phyloP scores from a whole-genome alignment of 2,888 invertebrate genomes.

The Platycnemis pennipes region DNA sequence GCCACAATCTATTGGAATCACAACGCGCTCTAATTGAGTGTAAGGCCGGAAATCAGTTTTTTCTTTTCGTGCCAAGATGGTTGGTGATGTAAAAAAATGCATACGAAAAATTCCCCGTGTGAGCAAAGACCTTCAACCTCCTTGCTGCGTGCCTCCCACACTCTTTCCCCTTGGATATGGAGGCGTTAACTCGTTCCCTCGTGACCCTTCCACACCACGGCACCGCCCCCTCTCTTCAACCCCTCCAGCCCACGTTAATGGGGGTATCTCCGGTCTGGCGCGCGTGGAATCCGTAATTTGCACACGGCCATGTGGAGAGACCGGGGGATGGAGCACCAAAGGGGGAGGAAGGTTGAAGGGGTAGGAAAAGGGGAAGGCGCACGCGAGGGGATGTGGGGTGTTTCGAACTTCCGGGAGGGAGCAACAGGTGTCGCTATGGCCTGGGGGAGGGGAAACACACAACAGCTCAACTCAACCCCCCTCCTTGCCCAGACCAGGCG shows the following conservation, averaged over 20 bases:
- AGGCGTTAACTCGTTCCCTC: too few relatives aligned
- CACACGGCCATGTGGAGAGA: neutral
- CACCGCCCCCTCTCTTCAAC: too few relatives aligned
- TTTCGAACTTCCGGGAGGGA: neutral
- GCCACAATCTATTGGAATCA: too few relatives aligned
- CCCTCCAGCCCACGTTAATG: neutral
- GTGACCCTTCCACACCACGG: too few relatives aligned
- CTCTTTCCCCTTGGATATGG: too few relatives aligned
- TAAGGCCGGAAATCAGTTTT: too few relatives aligned
- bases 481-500: neutral
- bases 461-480: neutral
- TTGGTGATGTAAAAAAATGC: too few relatives aligned
- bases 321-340: neutral
- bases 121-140: too few relatives aligned
- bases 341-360: neutral
- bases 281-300: neutral
- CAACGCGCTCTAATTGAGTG: too few relatives aligned
- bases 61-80: too few relatives aligned
- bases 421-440: constrained; percentile 18
- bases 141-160: too few relatives aligned
- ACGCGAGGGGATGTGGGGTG: neutral
- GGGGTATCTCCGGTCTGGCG: neutral
- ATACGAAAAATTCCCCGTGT: too few relatives aligned
- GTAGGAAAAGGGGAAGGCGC: neutral
- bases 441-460: neutral